Conservation (phyloP, 2,113 vertebrate genomes). For the Mugil cephalus region DNA sequence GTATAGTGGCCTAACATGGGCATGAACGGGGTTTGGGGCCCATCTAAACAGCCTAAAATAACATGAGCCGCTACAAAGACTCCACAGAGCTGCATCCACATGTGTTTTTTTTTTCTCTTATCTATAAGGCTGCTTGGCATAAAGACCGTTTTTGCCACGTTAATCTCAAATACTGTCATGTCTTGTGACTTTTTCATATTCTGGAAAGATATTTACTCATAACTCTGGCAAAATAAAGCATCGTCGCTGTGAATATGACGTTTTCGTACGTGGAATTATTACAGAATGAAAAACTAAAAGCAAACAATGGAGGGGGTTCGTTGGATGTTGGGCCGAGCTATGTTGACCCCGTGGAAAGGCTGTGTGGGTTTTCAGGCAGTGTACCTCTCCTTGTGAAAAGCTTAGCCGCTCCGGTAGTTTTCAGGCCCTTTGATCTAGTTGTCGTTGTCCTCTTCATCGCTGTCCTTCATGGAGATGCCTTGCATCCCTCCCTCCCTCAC, state of each 20-base stretch:
- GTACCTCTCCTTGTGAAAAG: slow-evolving; percentile 17
- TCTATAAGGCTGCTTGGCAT: too few species aligned
- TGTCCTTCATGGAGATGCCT: slow-evolving; percentile 99
- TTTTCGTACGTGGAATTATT: background rate
- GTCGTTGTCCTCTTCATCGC: slow-evolving; percentile 94
- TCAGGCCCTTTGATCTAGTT: slow-evolving; percentile 73
- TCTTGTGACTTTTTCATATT: background rate
- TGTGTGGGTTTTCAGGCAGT: slow-evolving; percentile 45
- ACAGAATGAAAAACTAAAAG: slow-evolving; percentile 30
- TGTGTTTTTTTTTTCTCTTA: background rate
- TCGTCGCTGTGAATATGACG: too few species aligned
- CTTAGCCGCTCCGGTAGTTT: slow-evolving; percentile 14
- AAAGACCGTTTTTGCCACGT: background rate
- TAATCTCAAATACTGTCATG: background rate
- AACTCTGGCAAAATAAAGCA: too few species aligned
- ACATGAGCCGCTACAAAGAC: background rate
- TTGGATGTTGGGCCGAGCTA: background rate
- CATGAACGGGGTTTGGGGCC: too few species aligned
- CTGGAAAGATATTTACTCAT: too few species aligned
- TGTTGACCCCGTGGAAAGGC: slow-evolving; percentile 37
- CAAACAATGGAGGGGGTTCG: slow-evolving; percentile 20
- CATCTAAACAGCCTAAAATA: background rate
- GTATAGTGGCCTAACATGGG: background rate
- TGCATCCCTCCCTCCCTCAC: slow-evolving; percentile 97
- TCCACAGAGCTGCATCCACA: background rate